Evolutionary conservation across 1,140 invertebrate genomes (phyloP).

Genomic region (Euglossa dilemma): DNA sequence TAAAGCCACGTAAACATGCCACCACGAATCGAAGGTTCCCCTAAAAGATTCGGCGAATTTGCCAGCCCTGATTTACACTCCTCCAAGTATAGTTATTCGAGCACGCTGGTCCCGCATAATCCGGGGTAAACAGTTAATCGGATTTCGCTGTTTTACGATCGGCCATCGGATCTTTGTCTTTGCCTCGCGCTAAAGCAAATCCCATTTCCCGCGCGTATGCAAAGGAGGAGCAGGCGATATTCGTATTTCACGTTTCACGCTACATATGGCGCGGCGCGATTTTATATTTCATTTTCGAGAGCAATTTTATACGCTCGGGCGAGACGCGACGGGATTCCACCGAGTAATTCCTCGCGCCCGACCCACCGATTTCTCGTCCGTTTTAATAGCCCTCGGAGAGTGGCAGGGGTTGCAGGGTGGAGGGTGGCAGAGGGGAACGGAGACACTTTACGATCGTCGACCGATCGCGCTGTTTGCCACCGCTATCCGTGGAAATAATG

Average conservation of each 20-base stretch:
- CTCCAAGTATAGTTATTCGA: not conserved
- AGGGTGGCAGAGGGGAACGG: too few species aligned
- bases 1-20: too few species aligned
- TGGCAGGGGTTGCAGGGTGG: too few species aligned
- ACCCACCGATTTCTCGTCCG: not conserved
- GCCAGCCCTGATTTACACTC: not conserved
- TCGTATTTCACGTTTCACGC: not conserved
- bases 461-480: not conserved
- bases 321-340: not conserved
- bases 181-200: slow-evolving; percentile 30
- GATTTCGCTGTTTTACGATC: slow-evolving; percentile 19
- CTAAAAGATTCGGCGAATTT: not conserved
- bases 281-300: slow-evolving; percentile 6
- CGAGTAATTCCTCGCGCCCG: not conserved
- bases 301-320: not conserved
- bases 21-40: too few species aligned
- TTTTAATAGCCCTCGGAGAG: not conserved
- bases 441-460: slow-evolving; percentile 5
- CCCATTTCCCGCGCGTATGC: not conserved
- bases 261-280: not conserved
- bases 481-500: not conserved
- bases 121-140: slow-evolving; percentile 32
- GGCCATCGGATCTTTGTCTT: slow-evolving; percentile 14
- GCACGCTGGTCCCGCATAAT: not conserved
- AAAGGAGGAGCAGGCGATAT: not conserved